phyloP scores from a whole-genome alignment of 2,113 vertebrate genomes.

The Podarcis raffonei region DNA sequence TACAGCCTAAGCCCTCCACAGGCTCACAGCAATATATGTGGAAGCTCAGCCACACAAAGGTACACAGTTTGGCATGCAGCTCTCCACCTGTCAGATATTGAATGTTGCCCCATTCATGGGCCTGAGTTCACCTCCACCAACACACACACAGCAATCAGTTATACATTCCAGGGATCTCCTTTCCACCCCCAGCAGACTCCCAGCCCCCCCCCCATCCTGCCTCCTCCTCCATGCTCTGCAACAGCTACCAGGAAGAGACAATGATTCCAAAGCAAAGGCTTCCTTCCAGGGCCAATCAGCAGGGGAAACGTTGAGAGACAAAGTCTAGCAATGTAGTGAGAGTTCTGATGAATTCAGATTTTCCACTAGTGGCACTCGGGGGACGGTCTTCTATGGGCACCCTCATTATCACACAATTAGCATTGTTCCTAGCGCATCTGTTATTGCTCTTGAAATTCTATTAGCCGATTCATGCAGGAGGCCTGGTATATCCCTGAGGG shows the following conservation, averaged over 20 bases:
- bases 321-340: neutral
- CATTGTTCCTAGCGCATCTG: neutral
- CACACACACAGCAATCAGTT: too few species aligned
- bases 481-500: neutral
- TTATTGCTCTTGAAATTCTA: conserved; percentile 33
- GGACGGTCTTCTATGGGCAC: neutral
- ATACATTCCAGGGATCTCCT: neutral
- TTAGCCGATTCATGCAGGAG: neutral
- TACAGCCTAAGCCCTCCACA: too few species aligned
- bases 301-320: neutral
- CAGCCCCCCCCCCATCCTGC: neutral
- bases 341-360: conserved; percentile 1
- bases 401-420: conserved; percentile 9
- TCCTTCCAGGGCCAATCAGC: neutral
- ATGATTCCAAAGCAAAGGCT: neutral
- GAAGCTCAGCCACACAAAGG: neutral
- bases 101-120: neutral
- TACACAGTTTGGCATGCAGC: neutral
- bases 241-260: too few species aligned
- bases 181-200: neutral
- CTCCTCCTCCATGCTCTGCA: neutral
- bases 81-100: too few species aligned
- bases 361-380: neutral
- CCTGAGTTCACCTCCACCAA: neutral
- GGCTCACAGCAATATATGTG: neutral